phyloP scores from a whole-genome alignment of 2,113 vertebrate species.

The Nycticryphes semicollaris region DNA sequence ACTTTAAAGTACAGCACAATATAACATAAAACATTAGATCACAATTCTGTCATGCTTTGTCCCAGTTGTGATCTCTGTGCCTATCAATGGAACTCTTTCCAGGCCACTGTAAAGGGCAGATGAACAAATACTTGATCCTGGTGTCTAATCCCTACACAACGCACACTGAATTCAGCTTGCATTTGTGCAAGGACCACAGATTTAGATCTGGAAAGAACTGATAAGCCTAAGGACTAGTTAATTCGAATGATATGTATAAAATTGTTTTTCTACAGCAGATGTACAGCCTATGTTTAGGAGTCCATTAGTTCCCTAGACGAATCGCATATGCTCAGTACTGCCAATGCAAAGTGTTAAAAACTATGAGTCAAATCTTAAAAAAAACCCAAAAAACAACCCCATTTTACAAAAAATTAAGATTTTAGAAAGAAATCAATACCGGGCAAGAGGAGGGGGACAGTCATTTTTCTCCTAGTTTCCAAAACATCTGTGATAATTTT shows the following conservation, averaged over 20 bases:
- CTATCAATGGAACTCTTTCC: not conserved
- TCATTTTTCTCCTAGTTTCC: not conserved
- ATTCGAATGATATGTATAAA: not conserved
- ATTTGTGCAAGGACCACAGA: not conserved
- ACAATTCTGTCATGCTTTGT: not conserved
- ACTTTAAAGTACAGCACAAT: not conserved
- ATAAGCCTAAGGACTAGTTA: not conserved
- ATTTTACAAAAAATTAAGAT: not conserved
- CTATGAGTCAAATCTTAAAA: not conserved
- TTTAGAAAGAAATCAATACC: not conserved
- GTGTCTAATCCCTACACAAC: not conserved
- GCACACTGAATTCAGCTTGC: not conserved
- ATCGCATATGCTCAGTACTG: not conserved
- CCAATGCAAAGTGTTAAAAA: not conserved
- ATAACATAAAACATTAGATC: not conserved
- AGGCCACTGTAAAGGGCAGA: not conserved
- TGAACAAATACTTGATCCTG: not conserved
- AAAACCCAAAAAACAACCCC: not conserved
- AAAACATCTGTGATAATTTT: not conserved
- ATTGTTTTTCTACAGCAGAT: constrained; percentile 23
- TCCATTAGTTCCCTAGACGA: not conserved
- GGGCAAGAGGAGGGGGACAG: not conserved
- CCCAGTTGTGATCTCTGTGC: not conserved
- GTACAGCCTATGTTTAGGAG: not conserved
- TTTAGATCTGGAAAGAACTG: not conserved